Evolutionary conservation across 2,113 vertebrate species (phyloP).

Genomic region (Sorex araneus): DNA sequence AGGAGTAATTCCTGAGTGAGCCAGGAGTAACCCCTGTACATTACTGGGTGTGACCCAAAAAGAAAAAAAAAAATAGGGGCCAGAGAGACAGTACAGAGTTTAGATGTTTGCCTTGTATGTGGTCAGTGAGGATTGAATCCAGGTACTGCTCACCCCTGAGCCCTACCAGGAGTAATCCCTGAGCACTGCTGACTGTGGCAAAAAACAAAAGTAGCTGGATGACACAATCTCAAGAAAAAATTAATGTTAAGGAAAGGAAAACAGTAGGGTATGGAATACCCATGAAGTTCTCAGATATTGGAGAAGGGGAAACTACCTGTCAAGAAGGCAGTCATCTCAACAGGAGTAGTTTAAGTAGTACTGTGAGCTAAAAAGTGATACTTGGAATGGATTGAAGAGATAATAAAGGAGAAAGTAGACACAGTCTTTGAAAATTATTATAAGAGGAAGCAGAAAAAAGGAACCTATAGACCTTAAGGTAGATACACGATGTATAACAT

Average conservation of each 20-base stretch:
- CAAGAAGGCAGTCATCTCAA: constrained; percentile 20
- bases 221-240: background rate
- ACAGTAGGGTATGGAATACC: background rate
- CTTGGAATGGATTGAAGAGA: background rate
- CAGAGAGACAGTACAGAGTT: no score
- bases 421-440: constrained; percentile 30
- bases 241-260: constrained; percentile 1
- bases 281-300: background rate
- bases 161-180: no score
- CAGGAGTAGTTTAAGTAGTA: background rate
- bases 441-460: constrained; percentile 24
- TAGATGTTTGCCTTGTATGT: no score
- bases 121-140: no score
- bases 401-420: constrained; percentile 12
- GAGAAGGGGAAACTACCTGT: background rate
- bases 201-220: background rate
- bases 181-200: no score
- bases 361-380: background rate
- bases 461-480: background rate
- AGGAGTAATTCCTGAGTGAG: no score
- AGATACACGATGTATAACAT: no score
- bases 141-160: no score
- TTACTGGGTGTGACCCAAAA: no score
- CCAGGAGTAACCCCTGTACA: no score
- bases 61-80: no score